Percentiles rank a stretch among this genome's conserved stretches.
Conservation (phyloP, 2,888 invertebrate genomes). For the Emmelina monodactyla region DNA sequence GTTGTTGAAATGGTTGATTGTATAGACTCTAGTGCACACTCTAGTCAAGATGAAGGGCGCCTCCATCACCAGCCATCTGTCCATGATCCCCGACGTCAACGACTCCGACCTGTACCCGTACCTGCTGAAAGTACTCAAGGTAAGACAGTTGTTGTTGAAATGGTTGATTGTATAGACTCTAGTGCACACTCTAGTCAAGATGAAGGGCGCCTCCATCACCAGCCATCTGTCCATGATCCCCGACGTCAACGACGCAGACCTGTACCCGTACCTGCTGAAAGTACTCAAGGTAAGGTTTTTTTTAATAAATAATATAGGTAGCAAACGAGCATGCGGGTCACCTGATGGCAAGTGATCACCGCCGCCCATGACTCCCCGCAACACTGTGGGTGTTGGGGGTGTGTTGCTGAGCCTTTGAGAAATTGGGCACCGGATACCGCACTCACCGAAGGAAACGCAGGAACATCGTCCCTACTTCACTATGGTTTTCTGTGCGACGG, state of each 20-base stretch:
- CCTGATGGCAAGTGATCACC: no score
- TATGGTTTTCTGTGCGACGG: no score
- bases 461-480: no score
- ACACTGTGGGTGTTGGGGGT: no score
- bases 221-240: constrained; percentile 80
- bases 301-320: no score
- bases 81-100: constrained; percentile 77
- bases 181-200: constrained; percentile 88
- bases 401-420: no score
- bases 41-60: constrained; percentile 89
- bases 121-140: constrained; percentile 81
- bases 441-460: no score
- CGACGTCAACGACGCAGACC: constrained; percentile 82
- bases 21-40: constrained; percentile 93
- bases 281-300: constrained; percentile 77
- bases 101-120: constrained; percentile 89
- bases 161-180: constrained; percentile 97
- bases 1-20: no score
- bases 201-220: constrained; percentile 83
- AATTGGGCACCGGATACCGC: no score
- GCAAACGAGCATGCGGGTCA: no score
- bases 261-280: constrained; percentile 85
- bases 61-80: constrained; percentile 79
- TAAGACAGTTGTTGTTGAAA: no score
- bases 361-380: no score